Evolutionary conservation across 2,113 vertebrate species (phyloP).

Genomic region (Lipotes vexillifer): DNA sequence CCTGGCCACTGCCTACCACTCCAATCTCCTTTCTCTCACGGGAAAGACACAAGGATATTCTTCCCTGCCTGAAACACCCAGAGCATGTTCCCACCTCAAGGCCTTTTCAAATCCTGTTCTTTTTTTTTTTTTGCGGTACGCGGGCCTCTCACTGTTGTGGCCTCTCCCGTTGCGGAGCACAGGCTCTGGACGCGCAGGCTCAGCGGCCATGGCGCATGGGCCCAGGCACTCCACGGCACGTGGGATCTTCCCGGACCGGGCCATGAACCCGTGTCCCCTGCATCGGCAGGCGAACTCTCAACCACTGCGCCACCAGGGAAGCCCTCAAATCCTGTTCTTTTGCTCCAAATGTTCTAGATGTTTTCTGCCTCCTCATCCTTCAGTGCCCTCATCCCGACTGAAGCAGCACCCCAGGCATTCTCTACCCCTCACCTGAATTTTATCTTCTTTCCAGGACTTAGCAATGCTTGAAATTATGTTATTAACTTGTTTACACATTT

Average conservation of each 20-base stretch:
- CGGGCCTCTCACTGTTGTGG: no score
- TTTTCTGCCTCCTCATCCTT: not conserved
- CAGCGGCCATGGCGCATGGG: no score
- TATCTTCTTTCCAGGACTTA: not conserved
- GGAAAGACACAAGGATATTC: not conserved
- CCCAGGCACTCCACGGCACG: fast-evolving
- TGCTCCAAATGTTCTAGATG: not conserved
- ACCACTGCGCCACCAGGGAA: no score
- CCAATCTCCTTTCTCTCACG: not conserved
- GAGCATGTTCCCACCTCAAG: not conserved
- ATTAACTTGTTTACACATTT: not conserved
- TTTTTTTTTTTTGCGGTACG: no score
- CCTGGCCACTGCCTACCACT: not conserved
- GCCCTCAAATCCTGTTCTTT: not conserved
- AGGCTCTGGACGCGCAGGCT: no score
- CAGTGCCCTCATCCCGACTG: not conserved
- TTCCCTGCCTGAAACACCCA: not conserved
- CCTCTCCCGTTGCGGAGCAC: no score
- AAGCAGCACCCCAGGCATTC: not conserved
- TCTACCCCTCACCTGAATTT: not conserved
- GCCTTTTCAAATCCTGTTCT: not conserved
- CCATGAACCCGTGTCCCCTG: no score
- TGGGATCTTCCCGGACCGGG: no score
- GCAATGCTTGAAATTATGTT: not conserved
- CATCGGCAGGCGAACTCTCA: no score